Percentiles rank a stretch among this genome's conserved stretches.
Conservation (phyloP, 2,113 vertebrate species). For the Vombatus ursinus region DNA sequence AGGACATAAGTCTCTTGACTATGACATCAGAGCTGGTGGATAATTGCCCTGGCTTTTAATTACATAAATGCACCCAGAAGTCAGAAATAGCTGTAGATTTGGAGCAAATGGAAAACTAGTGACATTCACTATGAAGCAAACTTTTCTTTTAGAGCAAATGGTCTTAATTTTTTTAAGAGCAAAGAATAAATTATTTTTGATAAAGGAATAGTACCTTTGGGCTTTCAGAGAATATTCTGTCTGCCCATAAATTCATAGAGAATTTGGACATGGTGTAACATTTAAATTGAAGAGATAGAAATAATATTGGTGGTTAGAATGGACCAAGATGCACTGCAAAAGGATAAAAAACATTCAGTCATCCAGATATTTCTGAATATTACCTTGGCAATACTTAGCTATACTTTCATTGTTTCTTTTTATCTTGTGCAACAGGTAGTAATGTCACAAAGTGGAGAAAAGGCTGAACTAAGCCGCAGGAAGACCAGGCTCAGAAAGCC, state of each 20-base stretch:
- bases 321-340: conserved; percentile 10
- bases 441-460: not conserved
- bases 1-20: conserved; percentile 18
- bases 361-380: conserved; percentile 23
- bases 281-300: not conserved
- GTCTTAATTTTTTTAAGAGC: conserved; percentile 3
- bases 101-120: conserved; percentile 17
- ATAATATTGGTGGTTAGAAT: not conserved
- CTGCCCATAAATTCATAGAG: conserved; percentile 29
- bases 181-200: conserved; percentile 28
- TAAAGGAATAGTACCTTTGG: conserved; percentile 16
- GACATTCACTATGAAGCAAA: conserved; percentile 6
- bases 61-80: conserved; percentile 13
- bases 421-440: not conserved
- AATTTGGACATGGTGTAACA: not conserved
- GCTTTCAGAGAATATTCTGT: not conserved
- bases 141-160: not conserved
- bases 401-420: not conserved
- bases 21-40: not conserved
- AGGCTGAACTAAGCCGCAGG: not conserved
- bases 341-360: conserved; percentile 1
- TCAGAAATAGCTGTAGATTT: conserved; percentile 29
- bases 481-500: not conserved
- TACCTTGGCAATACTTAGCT: not conserved
- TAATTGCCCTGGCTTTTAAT: not conserved